Base-by-base conservation (phyloP, 1,140 invertebrate species). In the Aporrectodea caliginosa region DNA sequence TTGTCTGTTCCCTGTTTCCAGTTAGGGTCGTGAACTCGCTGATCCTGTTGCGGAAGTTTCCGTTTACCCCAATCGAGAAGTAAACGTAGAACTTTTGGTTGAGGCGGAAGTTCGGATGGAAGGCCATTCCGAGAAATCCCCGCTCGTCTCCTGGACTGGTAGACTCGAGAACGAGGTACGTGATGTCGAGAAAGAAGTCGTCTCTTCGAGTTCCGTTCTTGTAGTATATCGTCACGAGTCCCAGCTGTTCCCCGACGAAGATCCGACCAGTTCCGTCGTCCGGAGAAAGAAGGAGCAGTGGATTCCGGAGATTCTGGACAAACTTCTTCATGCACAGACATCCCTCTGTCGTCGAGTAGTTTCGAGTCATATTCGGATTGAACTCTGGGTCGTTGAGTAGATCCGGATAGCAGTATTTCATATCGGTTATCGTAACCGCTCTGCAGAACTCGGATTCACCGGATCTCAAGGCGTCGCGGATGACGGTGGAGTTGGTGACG, bases 391-490 rank as follows among this genome's bases (percentile, higher is more conserved):
- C 83, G 0, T 81, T 82, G 29, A 84, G 76, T 2, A 87, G 79
- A 32, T 86, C 85, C 12, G 87, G 87, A 76, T 85, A 88, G 72
- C 87, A 88, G 71, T 87, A 88, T 33, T 86, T 84, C 16, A 75
- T 43, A 73, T 88, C 87, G 12, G 71, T 43, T 1, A 86, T 73
- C 1, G 27, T 30, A 1, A 84, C 80, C 1, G 80, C 32, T 33
- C 78, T 12, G 75, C 86, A 88, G 79, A 88, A 88, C 12, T 35
- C 73, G 2, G 72, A 78, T 30, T 35, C 30, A 14, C 78, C 69
- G 16, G 76, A 79, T 6, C 80, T 69, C 0, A 69, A 69, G 30
- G 2, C 34, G 14, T 78, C 80, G 58, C 68, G 34, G n/a, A 32
- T 2, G 6, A n/a, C 29, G 14, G 30, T n/a, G 68, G 82, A 82